Evolutionary conservation across 2,888 invertebrate genomes (phyloP).

Genomic region (Lasioglossum morio): DNA sequence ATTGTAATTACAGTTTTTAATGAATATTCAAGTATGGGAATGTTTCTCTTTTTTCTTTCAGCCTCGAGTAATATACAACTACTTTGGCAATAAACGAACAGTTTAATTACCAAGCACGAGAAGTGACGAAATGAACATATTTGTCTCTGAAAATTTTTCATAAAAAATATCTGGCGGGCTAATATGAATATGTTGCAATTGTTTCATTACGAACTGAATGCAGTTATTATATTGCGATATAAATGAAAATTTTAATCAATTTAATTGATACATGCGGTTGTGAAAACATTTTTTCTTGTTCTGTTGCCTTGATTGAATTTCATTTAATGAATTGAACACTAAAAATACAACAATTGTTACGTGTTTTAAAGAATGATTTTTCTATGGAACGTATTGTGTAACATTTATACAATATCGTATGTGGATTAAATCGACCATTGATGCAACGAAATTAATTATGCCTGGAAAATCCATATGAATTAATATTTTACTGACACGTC

Average conservation of each 20-base stretch:
- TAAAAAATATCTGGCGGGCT: neutral
- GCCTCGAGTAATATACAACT: neutral
- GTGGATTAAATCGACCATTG: too few species aligned
- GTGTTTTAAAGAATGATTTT: neutral
- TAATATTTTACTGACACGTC: neutral
- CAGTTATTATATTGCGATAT: neutral
- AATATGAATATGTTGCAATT: neutral
- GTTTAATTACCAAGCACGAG: neutral
- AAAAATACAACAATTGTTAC: neutral
- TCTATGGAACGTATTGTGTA: neutral
- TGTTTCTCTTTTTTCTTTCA: neutral
- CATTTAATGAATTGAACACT: neutral
- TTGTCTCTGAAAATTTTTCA: neutral
- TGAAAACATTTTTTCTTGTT: neutral
- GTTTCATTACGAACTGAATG: neutral
- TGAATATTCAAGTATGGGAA: neutral
- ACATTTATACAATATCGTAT: neutral
- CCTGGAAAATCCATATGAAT: neutral
- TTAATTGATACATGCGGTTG: neutral
- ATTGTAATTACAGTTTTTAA: neutral
- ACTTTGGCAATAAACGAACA: neutral
- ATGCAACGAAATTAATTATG: neutral
- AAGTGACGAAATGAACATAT: neutral
- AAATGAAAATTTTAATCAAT: neutral
- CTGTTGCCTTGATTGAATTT: neutral